Evolutionary conservation across 64 coral and sea anemone genomes (phyloP).

Genomic region (Montipora efflorescens): DNA sequence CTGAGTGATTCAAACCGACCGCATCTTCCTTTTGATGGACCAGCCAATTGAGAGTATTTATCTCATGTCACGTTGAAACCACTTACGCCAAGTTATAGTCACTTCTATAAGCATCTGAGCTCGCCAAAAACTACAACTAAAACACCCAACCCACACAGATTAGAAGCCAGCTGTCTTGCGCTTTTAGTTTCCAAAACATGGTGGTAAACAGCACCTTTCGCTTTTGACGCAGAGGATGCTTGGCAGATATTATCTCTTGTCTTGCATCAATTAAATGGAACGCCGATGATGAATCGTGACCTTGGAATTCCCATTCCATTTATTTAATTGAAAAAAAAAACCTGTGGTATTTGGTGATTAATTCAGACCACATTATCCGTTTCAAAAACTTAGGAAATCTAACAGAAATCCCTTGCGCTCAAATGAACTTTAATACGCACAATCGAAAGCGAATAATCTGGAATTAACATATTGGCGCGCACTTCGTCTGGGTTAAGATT

Average conservation of each 20-base stretch:
- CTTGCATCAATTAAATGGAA: too few relatives aligned
- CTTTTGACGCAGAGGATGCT: too few relatives aligned
- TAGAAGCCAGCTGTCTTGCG: background rate
- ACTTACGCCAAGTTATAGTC: background rate
- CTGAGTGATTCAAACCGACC: background rate
- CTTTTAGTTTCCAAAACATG: background rate
- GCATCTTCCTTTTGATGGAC: background rate
- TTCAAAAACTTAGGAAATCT: background rate
- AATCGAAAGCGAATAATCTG: background rate
- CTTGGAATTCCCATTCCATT: slow-evolving; percentile 29
- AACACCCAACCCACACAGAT: background rate
- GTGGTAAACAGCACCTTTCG: background rate
- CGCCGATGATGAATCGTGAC: background rate
- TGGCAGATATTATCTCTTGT: background rate
- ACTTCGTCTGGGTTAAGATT: background rate
- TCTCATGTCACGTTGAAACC: background rate
- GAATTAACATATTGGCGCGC: background rate
- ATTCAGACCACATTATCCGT: background rate
- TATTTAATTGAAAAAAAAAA: background rate
- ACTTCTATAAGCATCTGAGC: background rate
- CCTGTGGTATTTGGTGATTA: background rate
- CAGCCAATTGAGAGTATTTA: background rate
- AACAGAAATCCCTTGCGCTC: background rate
- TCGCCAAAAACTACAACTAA: background rate
- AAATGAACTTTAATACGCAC: background rate